A percentile compares a stretch with the other conserved stretches of the same genome.
Evolutionary conservation across 2,797 vertebrate species (phyloP).

Genomic region (Eulemur albifrons): DNA sequence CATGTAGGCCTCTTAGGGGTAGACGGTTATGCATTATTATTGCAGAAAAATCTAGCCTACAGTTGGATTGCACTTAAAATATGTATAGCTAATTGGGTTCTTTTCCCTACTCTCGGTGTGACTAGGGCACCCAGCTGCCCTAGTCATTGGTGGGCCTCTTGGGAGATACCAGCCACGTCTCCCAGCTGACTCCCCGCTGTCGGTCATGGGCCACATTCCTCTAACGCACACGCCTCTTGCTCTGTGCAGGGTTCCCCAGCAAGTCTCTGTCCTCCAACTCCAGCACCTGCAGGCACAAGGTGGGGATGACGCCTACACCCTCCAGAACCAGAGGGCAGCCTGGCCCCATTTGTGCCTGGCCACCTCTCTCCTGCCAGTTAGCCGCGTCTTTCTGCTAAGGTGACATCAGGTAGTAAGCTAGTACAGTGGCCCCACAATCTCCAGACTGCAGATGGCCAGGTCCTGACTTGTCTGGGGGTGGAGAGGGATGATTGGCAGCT

Average conservation of each 20-base stretch:
- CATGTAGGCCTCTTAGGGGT: too few species aligned
- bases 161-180: not conserved
- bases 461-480: not conserved
- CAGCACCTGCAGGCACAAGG: fast-evolving
- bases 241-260: fast-evolving
- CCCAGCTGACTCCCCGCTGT: not conserved
- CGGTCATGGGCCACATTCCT: not conserved
- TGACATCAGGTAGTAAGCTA: not conserved
- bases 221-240: too few species aligned
- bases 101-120: not conserved
- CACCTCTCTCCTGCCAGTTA: not conserved
- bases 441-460: not conserved
- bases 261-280: not conserved
- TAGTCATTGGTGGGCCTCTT: not conserved
- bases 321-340: not conserved
- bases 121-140: not conserved
- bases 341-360: not conserved
- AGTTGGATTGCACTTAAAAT: not conserved
- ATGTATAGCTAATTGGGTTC: not conserved
- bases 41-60: not conserved
- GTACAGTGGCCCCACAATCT: not conserved
- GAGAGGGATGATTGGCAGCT: not conserved
- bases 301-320: fast-evolving
- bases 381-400: not conserved
- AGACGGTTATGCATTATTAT: fast-evolving